These are phyloP conservation scores for Drosophila nikananu DNA, from an alignment of 1,140 invertebrate genomes.

Conservation along the genomic window DNA sequence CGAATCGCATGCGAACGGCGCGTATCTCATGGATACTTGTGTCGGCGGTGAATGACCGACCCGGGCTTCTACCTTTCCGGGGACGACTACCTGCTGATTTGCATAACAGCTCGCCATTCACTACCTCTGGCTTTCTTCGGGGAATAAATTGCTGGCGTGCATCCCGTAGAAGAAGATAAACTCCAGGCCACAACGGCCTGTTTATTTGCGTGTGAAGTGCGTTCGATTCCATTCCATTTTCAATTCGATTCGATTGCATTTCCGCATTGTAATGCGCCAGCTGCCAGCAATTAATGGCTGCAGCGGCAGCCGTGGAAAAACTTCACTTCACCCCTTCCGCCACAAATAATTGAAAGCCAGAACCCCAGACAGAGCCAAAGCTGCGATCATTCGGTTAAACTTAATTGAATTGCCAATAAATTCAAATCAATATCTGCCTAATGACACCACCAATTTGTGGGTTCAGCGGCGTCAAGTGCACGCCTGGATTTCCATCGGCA, in stretches of 20 bases:
- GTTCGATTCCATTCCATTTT: conserved; percentile 71
- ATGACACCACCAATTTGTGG: conserved; percentile 55
- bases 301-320: conserved; percentile 13
- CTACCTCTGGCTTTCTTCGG: conserved; percentile 29
- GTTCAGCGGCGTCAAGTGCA: conserved; percentile 50
- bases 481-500: conserved; percentile 18
- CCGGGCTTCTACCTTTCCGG: conserved; percentile 27
- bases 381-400: conserved; percentile 37
- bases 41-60: conserved; percentile 49
- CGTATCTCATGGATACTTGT: conserved; percentile 52
- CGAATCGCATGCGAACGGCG: conserved; percentile 42
- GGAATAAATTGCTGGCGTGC: conserved; percentile 52
- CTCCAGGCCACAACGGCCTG: conserved; percentile 41
- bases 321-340: conserved; percentile 7
- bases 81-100: conserved; percentile 60
- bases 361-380: conserved; percentile 2
- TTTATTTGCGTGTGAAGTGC: conserved; percentile 73
- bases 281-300: conserved; percentile 44
- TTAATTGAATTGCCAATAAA: conserved; percentile 65
- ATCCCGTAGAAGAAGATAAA: conserved; percentile 38
- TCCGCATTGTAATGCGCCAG: conserved; percentile 65
- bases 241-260: conserved; percentile 63
- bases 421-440: conserved; percentile 61
- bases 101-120: conserved; percentile 51
- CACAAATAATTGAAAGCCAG: conserved; percentile 18